Conservation (phyloP, 2,797 vertebrate species). For the Alcedo atthis region DNA sequence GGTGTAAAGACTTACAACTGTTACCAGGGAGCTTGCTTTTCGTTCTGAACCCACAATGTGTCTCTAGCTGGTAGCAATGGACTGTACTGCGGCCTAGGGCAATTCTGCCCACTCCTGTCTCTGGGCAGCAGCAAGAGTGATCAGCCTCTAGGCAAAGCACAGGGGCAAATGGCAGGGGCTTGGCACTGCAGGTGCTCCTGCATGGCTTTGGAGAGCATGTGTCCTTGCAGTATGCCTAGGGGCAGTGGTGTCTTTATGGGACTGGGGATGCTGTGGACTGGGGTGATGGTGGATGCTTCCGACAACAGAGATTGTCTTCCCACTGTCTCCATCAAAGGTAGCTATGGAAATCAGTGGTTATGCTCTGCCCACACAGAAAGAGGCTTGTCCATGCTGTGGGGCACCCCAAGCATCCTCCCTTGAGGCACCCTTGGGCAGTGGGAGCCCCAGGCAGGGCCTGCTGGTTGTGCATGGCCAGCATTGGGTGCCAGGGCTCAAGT, state of each 20-base stretch:
- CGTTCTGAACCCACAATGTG: background rate
- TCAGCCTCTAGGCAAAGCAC: background rate
- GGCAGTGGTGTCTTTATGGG: background rate
- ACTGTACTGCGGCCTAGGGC: rapidly evolving
- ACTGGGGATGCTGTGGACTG: background rate
- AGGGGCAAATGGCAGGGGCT: rapidly evolving
- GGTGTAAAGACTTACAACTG: background rate
- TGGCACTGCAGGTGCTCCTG: background rate
- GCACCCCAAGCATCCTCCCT: background rate
- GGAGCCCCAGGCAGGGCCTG: background rate
- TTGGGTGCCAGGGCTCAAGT: background rate
- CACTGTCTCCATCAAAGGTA: background rate
- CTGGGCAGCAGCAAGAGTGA: background rate
- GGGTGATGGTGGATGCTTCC: background rate
- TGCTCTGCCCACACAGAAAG: background rate
- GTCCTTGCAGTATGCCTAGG: background rate
- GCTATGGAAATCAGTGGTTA: rapidly evolving
- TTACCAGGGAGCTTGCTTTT: background rate
- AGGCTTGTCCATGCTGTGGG: rapidly evolving
- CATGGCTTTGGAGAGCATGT: background rate
- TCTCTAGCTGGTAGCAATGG: background rate
- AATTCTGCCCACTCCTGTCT: rapidly evolving
- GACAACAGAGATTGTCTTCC: background rate
- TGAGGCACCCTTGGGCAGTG: rapidly evolving
- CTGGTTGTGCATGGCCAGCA: rapidly evolving